These are phyloP conservation scores for Galbula dea DNA, from an alignment of 2,113 vertebrate genomes.

Conservation along the genomic window DNA sequence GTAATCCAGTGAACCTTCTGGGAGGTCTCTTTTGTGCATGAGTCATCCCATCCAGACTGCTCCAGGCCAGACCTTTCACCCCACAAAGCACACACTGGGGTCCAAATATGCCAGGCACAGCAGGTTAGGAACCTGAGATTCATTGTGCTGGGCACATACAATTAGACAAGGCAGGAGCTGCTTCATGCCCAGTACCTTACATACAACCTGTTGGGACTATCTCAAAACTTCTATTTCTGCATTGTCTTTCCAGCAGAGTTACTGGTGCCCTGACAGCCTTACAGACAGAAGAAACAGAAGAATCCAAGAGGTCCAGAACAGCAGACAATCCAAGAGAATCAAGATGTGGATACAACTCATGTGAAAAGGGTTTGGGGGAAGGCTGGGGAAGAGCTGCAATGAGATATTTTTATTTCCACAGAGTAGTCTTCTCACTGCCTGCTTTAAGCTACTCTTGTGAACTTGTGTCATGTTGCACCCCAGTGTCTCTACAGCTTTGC, in stretches of 20 bases:
- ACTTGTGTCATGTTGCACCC: neutral
- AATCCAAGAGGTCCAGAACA: neutral
- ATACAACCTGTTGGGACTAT: neutral
- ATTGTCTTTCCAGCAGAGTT: neutral
- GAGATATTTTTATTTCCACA: neutral
- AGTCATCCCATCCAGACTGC: neutral
- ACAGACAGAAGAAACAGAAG: accelerated
- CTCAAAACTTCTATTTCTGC: neutral
- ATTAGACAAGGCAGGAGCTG: neutral
- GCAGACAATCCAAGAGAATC: neutral
- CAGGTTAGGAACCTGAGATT: neutral
- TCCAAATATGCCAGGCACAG: conserved; percentile 19
- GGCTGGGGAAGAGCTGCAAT: neutral
- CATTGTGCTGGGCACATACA: neutral
- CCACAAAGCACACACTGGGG: neutral
- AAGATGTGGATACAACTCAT: neutral
- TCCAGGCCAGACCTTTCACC: conserved; percentile 4
- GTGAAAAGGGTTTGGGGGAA: neutral
- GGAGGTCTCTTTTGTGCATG: neutral
- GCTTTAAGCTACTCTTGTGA: neutral
- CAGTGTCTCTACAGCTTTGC: neutral
- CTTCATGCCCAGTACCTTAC: neutral
- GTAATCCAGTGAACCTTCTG: conserved; percentile 28
- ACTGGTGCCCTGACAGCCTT: neutral
- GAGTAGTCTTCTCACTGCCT: neutral